Percentiles rank a stretch among this genome's conserved stretches.
Conservation (phyloP, 2,113 vertebrate genomes). For the Dipodomys ordii region DNA sequence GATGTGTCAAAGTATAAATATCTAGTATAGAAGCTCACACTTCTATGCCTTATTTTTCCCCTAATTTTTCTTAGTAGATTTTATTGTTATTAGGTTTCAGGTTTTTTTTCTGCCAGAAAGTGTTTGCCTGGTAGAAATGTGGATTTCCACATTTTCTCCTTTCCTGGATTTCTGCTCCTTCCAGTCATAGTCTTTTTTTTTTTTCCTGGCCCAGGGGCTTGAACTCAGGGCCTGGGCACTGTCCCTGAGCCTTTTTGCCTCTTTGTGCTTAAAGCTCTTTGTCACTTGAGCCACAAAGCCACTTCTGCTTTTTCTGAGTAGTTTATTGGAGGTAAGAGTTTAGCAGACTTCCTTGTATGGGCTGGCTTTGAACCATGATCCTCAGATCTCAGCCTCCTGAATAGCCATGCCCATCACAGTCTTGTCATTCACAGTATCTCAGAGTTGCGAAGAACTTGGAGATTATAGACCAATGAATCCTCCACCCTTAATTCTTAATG, state of each 20-base stretch:
- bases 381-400: no score
- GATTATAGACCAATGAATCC: background rate
- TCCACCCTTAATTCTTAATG: background rate
- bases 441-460: background rate
- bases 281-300: no score
- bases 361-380: no score
- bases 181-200: background rate
- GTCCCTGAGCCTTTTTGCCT: no score
- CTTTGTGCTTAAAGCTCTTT: no score
- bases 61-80: conserved; percentile 3
- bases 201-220: no score
- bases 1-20: background rate
- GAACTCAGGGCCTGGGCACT: no score
- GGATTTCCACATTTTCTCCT: background rate
- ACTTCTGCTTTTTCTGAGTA: no score
- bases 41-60: background rate
- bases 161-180: background rate
- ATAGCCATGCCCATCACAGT: background rate
- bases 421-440: background rate
- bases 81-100: background rate
- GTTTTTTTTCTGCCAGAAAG: no score
- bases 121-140: background rate
- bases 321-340: no score
- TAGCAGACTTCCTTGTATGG: background rate
- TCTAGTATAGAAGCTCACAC: background rate